A percentile compares a stretch with the other conserved stretches of the same genome.
phyloP scores from a whole-genome alignment of 2,888 invertebrate genomes.

The Rhorus exstirpatorius region DNA sequence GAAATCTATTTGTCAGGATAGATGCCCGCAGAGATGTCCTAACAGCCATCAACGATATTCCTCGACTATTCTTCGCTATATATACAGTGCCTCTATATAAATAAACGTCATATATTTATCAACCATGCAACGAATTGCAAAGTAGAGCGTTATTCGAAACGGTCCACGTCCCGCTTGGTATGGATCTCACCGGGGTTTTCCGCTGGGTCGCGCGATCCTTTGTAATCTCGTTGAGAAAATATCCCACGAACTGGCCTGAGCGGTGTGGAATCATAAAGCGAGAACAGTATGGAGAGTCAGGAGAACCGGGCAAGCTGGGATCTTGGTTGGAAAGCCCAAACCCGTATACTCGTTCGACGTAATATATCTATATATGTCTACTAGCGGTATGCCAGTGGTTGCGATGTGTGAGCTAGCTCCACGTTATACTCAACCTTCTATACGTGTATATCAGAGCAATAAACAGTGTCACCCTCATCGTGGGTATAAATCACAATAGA shows the following conservation, averaged over 20 bases:
- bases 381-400: slow-evolving; percentile 35
- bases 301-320: slow-evolving; percentile 54
- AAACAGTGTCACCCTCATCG: slow-evolving; percentile 82
- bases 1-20: slow-evolving; percentile 65
- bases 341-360: slow-evolving; percentile 60
- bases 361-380: slow-evolving; percentile 2
- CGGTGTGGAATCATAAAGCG: slow-evolving; percentile 24
- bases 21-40: slow-evolving; percentile 23
- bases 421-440: slow-evolving; percentile 37
- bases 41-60: slow-evolving; percentile 49
- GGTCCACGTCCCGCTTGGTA: slow-evolving; percentile 81
- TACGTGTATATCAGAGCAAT: slow-evolving; percentile 69
- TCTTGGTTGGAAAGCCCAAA: slow-evolving; percentile 70
- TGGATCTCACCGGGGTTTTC: slow-evolving; percentile 76
- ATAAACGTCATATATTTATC: slow-evolving; percentile 21
- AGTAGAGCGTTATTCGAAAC: slow-evolving; percentile 78
- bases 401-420: slow-evolving; percentile 49
- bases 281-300: slow-evolving; percentile 65
- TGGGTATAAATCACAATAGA: slow-evolving; percentile 85
- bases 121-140: slow-evolving; percentile 54
- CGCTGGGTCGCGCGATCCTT: slow-evolving; percentile 78
- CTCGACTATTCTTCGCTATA: slow-evolving; percentile 25
- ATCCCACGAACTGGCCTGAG: slow-evolving; percentile 75
- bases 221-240: slow-evolving; percentile 85
- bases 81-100: slow-evolving; percentile 5